A percentile compares a stretch with the other conserved stretches of the same genome.
These are phyloP conservation scores for Parambassis ranga DNA, from an alignment of 2,797 vertebrate genomes.

Conservation along the genomic window DNA sequence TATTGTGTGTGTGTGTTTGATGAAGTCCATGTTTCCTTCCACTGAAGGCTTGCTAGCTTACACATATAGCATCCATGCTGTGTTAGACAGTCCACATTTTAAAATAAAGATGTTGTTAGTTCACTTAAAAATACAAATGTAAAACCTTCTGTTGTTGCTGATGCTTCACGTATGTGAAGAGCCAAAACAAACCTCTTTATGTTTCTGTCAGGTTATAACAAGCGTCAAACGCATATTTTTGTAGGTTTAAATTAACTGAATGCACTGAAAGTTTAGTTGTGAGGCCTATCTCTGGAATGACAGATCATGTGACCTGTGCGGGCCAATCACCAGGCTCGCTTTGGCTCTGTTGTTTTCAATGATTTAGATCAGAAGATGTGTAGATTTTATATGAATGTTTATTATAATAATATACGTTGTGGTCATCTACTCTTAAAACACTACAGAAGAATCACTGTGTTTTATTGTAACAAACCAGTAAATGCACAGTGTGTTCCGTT, in stretches of 20 bases:
- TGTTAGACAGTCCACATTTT: background rate
- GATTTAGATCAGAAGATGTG: no score
- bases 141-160: background rate
- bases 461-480: no score
- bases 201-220: background rate
- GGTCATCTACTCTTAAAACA: no score
- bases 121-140: background rate
- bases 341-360: constrained; percentile 13
- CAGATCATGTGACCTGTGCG: constrained; percentile 54
- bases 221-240: background rate
- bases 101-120: background rate
- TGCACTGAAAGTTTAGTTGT: constrained; percentile 36
- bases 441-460: no score
- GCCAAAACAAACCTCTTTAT: background rate
- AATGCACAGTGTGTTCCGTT: no score
- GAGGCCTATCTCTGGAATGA: constrained; percentile 30
- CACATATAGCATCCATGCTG: background rate
- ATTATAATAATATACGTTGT: background rate
- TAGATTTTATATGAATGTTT: no score
- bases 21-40: constrained; percentile 9
- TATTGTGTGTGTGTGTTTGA: constrained; percentile 4
- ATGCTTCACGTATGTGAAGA: background rate
- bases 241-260: background rate
- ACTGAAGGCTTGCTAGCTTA: background rate
- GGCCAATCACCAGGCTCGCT: constrained; percentile 42